Evolutionary conservation across 30 jellyfish, hydroid and myxozoan genomes (phyloP).

Genomic region (Haliclystus octoradiatus): DNA sequence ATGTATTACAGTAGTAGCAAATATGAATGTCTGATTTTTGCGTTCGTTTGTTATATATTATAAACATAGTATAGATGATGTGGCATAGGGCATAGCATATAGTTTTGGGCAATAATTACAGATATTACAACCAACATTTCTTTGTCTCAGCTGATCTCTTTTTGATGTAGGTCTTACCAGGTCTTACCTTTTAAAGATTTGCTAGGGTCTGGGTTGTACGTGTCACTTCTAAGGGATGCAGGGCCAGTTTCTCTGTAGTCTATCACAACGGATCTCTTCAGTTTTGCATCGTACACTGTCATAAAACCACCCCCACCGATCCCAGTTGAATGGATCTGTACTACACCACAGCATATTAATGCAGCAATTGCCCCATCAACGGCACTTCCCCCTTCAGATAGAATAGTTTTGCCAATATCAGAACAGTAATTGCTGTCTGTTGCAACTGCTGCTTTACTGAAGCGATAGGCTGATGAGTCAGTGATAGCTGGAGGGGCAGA

Average conservation of each 20-base stretch:
- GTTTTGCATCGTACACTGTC: slow-evolving; percentile 52
- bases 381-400: slow-evolving; percentile 65
- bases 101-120: too few species aligned
- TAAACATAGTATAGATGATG: too few species aligned
- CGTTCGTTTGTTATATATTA: too few species aligned
- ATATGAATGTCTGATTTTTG: too few species aligned
- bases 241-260: slow-evolving; percentile 96
- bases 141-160: too few species aligned
- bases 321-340: slow-evolving; percentile 73
- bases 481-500: too few species aligned
- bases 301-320: slow-evolving; percentile 98
- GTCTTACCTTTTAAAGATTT: slow-evolving; percentile 40
- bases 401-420: slow-evolving; percentile 59
- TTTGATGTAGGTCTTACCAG: neutral
- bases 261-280: slow-evolving; percentile 43
- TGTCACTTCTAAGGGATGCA: slow-evolving; percentile 36
- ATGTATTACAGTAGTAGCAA: too few species aligned
- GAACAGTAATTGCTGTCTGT: slow-evolving; percentile 53
- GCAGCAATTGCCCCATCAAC: slow-evolving; percentile 85
- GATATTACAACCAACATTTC: too few species aligned
- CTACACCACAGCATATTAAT: slow-evolving; percentile 69
- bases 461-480: slow-evolving; percentile 9
- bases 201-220: slow-evolving; percentile 17
- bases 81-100: too few species aligned
- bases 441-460: slow-evolving; percentile 64